Percentiles rank a stretch among this genome's conserved stretches.
Conservation (phyloP, 1,140 invertebrate genomes). For the Pogonomyrmex californicus region DNA sequence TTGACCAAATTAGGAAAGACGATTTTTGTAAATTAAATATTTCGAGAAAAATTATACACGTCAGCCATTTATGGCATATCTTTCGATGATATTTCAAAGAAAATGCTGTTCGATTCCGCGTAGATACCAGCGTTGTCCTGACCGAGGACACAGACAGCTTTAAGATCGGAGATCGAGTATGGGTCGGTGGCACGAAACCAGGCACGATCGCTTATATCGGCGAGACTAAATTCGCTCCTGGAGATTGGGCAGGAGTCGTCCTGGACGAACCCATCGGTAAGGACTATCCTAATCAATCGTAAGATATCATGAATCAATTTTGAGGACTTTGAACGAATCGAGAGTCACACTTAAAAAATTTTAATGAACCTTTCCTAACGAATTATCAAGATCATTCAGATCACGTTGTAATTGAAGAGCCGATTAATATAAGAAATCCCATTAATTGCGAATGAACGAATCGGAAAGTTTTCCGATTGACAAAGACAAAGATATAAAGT, state of each 20-base stretch:
- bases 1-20: not conserved
- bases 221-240: conserved; percentile 98
- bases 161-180: conserved; percentile 97
- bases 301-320: not conserved
- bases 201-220: conserved; percentile 98
- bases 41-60: not conserved
- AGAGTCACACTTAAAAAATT: not conserved
- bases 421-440: not conserved
- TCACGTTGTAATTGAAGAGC: not conserved
- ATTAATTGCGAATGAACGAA: not conserved
- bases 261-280: conserved; percentile 97
- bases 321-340: not conserved
- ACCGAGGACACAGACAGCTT: conserved; percentile 98
- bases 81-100: conserved; percentile 18
- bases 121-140: conserved; percentile 94
- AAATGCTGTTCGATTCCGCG: conserved; percentile 32
- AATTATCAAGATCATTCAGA: not conserved
- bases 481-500: conserved; percentile 10
- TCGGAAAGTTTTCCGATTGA: not conserved
- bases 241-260: conserved; percentile 98
- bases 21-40: conserved; percentile 4
- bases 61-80: not conserved
- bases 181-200: conserved; percentile 98
- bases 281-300: conserved; percentile 2
- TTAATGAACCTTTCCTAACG: not conserved